A percentile compares a stretch with the other conserved stretches of the same genome.
Evolutionary conservation across 2,113 vertebrate species (phyloP).

Genomic region (Mesocricetus auratus): DNA sequence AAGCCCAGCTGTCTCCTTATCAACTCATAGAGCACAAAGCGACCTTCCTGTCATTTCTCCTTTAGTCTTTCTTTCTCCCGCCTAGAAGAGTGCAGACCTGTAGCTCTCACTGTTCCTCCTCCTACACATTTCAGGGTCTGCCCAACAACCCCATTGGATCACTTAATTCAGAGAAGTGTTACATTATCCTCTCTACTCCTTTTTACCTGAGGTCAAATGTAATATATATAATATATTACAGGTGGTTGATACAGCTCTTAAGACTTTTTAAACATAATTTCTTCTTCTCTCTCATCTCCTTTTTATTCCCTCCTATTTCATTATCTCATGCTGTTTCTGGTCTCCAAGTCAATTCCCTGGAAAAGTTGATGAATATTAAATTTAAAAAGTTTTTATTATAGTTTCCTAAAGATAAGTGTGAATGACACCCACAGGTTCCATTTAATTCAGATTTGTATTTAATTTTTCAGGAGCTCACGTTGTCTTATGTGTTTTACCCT

Average conservation of each 20-base stretch:
- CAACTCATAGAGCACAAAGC: constrained; percentile 5
- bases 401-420: constrained; percentile 37
- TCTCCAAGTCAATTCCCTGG: constrained; percentile 9
- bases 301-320: not conserved
- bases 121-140: not conserved
- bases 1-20: not conserved
- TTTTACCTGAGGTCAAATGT: not conserved
- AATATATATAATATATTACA: not conserved
- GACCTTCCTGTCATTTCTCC: constrained; percentile 30
- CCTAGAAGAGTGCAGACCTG: not conserved
- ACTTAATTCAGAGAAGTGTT: constrained; percentile 16
- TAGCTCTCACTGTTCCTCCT: not conserved
- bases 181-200: not conserved
- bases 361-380: constrained; percentile 52
- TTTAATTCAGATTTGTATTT: constrained; percentile 39
- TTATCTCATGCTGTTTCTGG: constrained; percentile 32
- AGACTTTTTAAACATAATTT: not conserved
- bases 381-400: constrained; percentile 40
- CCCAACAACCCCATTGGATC: not conserved
- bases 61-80: not conserved
- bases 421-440: not conserved
- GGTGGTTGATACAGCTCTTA: not conserved
- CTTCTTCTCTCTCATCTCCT: no score
- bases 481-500: not conserved
- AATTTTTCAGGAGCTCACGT: not conserved